Evolutionary conservation across 2,888 invertebrate species (phyloP), one percentile per base, ranked within the genome.

Genomic region (Tipula helvola): DNA sequence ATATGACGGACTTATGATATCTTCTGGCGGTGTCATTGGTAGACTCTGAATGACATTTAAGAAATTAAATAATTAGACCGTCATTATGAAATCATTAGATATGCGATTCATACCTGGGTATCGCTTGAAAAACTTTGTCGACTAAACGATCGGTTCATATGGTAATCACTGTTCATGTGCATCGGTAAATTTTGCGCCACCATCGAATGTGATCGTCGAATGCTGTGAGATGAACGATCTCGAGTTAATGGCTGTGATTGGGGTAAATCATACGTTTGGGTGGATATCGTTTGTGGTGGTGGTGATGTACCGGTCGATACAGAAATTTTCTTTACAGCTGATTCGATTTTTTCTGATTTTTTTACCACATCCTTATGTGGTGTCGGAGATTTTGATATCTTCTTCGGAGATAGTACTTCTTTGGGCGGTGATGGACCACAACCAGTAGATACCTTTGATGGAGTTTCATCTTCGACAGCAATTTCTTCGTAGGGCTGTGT

Each of bases 201-300:
- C 71, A 71, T 71, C 7, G 91, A 91, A 88, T 90, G 89, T 44
- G 91, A 90, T 87, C 91, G 88, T 87, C 90, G 90, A 57, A 90
- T 87, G 84, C 85, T 89, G 88, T 39, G 88, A 88, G 41, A 42
- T 44, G 85, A 42, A 10, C 85, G 85, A 18, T 85, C 85, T 44
- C 85, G 83, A 88, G 87, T 57, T 88, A 87, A 86, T 87, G 87
- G 83, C 87, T 83, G 83, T 87, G 28, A 71, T 71, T 71, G 71
- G 10, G 71, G 71, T 28, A 28, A 18, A 71, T 71, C 71, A 12
- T 71, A 71, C 10, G 71, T 71, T 94, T 97, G 97, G 36, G 97
- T 97, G 39, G 97, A 96, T 89, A 96, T 96, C 90, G 93, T 96
- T 91, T 97, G 97, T 2, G 97, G 97, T 44, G 96, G 96, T 83